Base-by-base conservation (phyloP, 2,888 invertebrate genomes). In the Drosophila kambysellisi region DNA sequence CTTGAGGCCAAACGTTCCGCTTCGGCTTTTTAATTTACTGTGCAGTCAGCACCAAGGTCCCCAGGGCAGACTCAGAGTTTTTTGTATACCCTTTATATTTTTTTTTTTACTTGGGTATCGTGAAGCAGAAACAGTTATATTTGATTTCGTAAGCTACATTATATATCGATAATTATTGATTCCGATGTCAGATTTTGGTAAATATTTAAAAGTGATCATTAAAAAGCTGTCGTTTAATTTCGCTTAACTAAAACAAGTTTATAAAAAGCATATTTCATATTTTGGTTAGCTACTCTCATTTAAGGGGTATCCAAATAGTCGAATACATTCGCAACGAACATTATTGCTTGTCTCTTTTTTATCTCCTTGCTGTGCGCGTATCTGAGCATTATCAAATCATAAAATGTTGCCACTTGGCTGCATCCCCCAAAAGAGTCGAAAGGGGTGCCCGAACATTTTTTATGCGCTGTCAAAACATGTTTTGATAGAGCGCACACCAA, bases 401-500 rank as follows among this genome's bases (percentile, higher is more conserved):
- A 92, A 92, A 92, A 92, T 91, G 91, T 89, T 92, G 91, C 88
- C 92, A 91, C 92, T 92, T 91, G 91, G 79, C 73, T 63, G 70
- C 77, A 67, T 79, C 78, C 81, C 68, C 78, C 61, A 59, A 53
- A 59, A 64, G 17, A 39, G 29, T 39, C 46, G 65, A 79, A 79
- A 79, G 79, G 78, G 81, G 81, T 78, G 76, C 60, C 56, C 74
- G 82, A 81, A 83, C 80, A 92, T 92, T 91, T 91, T 91, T 91
- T 92, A 92, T 83, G 90, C 83, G 51, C 83, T 90, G 92, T 92
- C 92, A 92, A 92, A 92, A 92, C 92, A 92, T 91, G 92, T 90
- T 92, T 92, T 90, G 91, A 91, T 91, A 84, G 81, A 82, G 73
- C 76, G 37, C 59, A 35, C 74, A 71, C 73, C 61, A 65, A 70